Conservation (phyloP, 2,113 vertebrate species). For the Prunella fulvescens region DNA sequence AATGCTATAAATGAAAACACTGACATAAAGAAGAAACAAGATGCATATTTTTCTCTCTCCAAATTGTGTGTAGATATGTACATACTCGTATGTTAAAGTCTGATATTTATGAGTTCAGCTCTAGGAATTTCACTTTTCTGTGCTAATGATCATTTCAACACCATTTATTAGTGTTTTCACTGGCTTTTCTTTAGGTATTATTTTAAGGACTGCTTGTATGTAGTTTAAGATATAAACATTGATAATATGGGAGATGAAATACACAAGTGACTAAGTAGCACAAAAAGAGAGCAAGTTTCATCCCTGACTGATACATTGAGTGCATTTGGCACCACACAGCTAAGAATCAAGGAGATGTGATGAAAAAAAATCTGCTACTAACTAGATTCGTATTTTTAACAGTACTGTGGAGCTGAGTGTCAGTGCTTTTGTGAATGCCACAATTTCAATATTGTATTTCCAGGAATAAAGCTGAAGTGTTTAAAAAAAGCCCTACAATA, state of each 20-base stretch:
- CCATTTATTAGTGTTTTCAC: neutral
- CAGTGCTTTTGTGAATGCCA: neutral
- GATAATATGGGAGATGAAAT: neutral
- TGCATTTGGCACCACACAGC: neutral
- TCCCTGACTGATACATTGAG: neutral
- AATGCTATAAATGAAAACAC: neutral
- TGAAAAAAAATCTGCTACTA: neutral
- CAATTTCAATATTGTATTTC: neutral
- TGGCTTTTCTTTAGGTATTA: neutral
- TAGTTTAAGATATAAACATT: neutral
- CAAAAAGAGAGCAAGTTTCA: neutral
- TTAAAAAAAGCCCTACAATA: fast-evolving
- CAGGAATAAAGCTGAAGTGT: neutral
- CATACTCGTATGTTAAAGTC: neutral
- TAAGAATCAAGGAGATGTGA: neutral
- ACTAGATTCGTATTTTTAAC: neutral
- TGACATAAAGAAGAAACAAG: neutral
- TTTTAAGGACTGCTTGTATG: neutral
- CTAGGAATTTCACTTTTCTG: neutral
- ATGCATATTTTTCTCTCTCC: neutral
- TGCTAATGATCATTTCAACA: neutral
- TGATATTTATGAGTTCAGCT: neutral
- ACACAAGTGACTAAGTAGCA: neutral
- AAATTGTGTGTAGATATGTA: neutral
- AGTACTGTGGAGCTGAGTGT: neutral